Evolutionary conservation across 2,797 vertebrate genomes (phyloP), one percentile per base, ranked within the genome.

Genomic region (Denticeps clupeoides): DNA sequence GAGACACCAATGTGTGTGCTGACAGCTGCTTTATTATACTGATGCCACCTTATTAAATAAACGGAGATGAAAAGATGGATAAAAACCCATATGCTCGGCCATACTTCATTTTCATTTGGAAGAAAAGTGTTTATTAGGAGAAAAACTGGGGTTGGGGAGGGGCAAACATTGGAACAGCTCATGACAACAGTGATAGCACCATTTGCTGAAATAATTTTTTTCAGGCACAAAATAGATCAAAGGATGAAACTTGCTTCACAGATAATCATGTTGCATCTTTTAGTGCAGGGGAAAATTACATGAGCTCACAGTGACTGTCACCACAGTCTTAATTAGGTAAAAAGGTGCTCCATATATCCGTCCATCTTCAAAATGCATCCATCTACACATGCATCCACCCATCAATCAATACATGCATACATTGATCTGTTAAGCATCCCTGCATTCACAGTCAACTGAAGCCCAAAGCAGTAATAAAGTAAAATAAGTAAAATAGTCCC

Each of bases 141-240:
- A 32, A 32, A 16, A n/a, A n/a, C n/a, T n/a, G 11, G 10, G 43
- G 19, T 9, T 7, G 31, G 4, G 4, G 11, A 3, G 19, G 37
- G 22, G 18, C 11, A 48, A 65, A 70, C 73, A 73, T 54, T 74
- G 69, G 74, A 79, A 79, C 73, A 78, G 53, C 70, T 67, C 49
- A 62, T 58, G 73, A 60, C 58, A 53, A 58, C 71, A 65, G 76
- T 64, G 62, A 67, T 21, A 61, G 66, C 40, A 49, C 71, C 74
- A 76, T 63, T 63, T 57, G 60, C 45, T 58, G 43, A 63, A 58
- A 58, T 59, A 51, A 58, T 67, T 65, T 62, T 52, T 56, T 64
- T 53, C 51, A 47, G 10, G 56, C 56, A 22, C 27, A 7, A 41
- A 67, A 71, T 70, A 68, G 76, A 76, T 75, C 67, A 72, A 13